Evolutionary conservation across 2,888 invertebrate genomes (phyloP), one percentile per base, ranked within the genome.

Genomic region (Zhuqinia jingwanae): DNA sequence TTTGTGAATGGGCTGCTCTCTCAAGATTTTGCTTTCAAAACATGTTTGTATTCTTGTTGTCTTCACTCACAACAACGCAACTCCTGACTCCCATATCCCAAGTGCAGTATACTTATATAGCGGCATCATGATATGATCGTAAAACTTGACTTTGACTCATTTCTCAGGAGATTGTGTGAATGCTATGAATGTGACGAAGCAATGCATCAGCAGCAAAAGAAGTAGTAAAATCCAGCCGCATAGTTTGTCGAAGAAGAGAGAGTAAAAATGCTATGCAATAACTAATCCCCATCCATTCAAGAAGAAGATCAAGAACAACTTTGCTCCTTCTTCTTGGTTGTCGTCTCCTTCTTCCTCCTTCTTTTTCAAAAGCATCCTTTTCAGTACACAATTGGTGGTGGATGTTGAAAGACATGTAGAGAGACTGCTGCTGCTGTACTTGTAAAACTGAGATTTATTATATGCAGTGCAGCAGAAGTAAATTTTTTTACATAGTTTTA

Each of bases 361-460:
- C 30, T 3, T 47, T n/a, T 13, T 70, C 63, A 30, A 73, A 75
- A 30, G 36, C 17, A 22, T 75, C 82, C 82, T 76, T 76, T 63
- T 75, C 70, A 82, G 75, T 82, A 42, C 36, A 15, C 58, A 75
- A 75, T 82, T 73, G 65, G 47, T 13, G 65, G 25, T 79, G 50
- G 45, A 75, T 75, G 63, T 63, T 75, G 82, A 82, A 75, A 82
- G 82, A 82, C 63, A 53, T 30, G 53, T 8, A 75, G 15, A 75
- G 8, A 81, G 60, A 45, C 42, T 30, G 63, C 50, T 56, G 11
- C 20, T 56, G 3, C 30, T 30, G 20, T 42, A 36, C 56, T 56
- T 20, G 13, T 30, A 42, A 20, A 13, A n/a, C 22, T 5, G 42
- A 17, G 10, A 17, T 58, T 17, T 2, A 20, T 22, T 73, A 25